phyloP scores from a whole-genome alignment of 2,113 vertebrate genomes.

The Calidris pygmaea region DNA sequence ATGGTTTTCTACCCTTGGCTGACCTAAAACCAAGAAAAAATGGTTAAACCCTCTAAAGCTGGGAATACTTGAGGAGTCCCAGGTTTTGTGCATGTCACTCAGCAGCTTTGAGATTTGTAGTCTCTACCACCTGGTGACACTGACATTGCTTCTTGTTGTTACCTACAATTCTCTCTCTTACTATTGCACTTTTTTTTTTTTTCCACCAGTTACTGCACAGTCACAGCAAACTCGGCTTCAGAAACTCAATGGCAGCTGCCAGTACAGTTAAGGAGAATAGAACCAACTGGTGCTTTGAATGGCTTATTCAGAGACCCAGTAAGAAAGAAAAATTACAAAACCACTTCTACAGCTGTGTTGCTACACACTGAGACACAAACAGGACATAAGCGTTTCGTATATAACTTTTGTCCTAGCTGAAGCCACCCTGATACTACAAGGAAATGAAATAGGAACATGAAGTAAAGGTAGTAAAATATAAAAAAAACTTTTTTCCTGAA shows the following conservation, averaged over 20 bases:
- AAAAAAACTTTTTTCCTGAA: background rate
- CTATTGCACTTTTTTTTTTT: accelerated
- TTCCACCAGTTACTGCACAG: background rate
- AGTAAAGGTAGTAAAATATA: background rate
- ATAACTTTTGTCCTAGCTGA: background rate
- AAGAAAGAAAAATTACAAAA: background rate
- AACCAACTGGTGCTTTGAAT: background rate
- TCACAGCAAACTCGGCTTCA: background rate
- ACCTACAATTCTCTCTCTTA: background rate
- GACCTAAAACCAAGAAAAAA: background rate
- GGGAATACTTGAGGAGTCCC: background rate
- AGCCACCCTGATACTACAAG: background rate
- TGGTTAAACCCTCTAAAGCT: background rate
- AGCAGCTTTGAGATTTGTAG: background rate
- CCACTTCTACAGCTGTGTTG: background rate
- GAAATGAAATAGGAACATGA: constrained; percentile 12
- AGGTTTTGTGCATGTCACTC: background rate
- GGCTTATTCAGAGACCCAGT: background rate
- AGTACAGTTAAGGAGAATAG: background rate
- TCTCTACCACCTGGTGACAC: background rate
- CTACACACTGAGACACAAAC: background rate
- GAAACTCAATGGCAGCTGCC: background rate
- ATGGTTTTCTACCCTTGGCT: background rate
- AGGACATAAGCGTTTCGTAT: background rate
- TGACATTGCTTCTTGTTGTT: background rate